Evolutionary conservation across 2,888 invertebrate species (phyloP).

Genomic region (Pachydiplax longipennis): DNA sequence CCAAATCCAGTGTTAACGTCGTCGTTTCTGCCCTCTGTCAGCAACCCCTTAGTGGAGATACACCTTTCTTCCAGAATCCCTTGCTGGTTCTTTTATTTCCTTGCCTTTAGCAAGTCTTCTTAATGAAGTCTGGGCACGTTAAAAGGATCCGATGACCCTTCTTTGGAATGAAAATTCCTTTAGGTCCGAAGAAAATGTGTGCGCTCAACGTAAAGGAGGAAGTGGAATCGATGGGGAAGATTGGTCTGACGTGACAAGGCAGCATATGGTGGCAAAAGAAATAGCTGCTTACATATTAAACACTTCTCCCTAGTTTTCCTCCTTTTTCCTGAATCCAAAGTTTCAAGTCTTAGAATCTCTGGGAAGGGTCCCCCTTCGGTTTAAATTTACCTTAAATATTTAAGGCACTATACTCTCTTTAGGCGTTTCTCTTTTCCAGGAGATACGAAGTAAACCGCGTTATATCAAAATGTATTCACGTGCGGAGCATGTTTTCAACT

Average conservation of each 20-base stretch:
- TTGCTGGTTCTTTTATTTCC: neutral
- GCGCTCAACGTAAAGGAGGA: neutral
- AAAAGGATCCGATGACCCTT: neutral
- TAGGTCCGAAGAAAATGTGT: neutral
- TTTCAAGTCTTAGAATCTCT: neutral
- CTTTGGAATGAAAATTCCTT: neutral
- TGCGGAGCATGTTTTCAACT: neutral
- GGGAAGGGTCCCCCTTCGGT: neutral
- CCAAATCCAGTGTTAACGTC: no score
- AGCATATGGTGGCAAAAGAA: neutral
- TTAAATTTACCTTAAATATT: neutral
- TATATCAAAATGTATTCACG: neutral
- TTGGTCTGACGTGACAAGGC: neutral
- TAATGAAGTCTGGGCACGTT: conserved; percentile 12
- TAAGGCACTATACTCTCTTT: neutral
- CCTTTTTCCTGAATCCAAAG: neutral
- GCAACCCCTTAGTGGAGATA: neutral
- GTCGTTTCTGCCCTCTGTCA: no score
- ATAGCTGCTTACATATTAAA: neutral
- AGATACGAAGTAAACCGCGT: neutral
- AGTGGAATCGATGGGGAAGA: conserved; percentile 1
- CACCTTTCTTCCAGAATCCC: neutral
- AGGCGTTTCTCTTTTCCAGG: neutral
- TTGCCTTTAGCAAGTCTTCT: neutral
- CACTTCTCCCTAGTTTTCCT: neutral